Percentiles rank a stretch among this genome's conserved stretches.
Conservation (phyloP, 2,797 vertebrate species). For the Helostoma temminkii region DNA sequence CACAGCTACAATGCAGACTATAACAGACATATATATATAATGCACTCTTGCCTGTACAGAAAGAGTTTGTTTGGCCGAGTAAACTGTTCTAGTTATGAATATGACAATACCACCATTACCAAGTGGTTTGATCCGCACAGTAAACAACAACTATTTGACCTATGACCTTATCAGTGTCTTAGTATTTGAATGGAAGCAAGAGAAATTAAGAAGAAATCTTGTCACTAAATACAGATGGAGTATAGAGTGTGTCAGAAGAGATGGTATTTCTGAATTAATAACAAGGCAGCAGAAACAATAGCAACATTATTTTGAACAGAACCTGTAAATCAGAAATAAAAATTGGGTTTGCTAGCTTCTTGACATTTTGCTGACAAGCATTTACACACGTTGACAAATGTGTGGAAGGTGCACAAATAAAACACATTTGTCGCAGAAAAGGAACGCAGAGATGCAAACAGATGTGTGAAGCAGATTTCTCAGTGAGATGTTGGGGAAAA, state of each 20-base stretch:
- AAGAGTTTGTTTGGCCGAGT: slow-evolving; percentile 14
- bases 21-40: slow-evolving; percentile 11
- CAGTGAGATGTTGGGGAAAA: slow-evolving; percentile 20
- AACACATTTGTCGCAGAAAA: slow-evolving; percentile 12
- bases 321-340: slow-evolving; percentile 9
- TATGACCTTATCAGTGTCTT: not conserved
- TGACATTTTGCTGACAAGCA: slow-evolving; percentile 40
- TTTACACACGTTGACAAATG: slow-evolving; percentile 23
- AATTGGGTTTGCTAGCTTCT: slow-evolving; percentile 1
- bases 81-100: slow-evolving; percentile 28
- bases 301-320: no score
- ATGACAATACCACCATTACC: slow-evolving; percentile 10
- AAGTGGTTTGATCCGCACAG: slow-evolving; percentile 31
- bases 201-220: not conserved
- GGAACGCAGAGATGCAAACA: slow-evolving; percentile 15
- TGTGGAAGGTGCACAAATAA: slow-evolving; percentile 20
- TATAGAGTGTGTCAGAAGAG: not conserved
- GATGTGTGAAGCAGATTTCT: slow-evolving; percentile 18
- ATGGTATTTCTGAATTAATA: not conserved
- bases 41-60: slow-evolving; percentile 1
- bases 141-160: not conserved
- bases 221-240: not conserved
- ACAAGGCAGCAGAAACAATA: slow-evolving; percentile 9
- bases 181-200: no score
- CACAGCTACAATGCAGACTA: not conserved